Evolutionary conservation across 2,797 vertebrate species (phyloP).

Genomic region (Borostomias antarcticus): DNA sequence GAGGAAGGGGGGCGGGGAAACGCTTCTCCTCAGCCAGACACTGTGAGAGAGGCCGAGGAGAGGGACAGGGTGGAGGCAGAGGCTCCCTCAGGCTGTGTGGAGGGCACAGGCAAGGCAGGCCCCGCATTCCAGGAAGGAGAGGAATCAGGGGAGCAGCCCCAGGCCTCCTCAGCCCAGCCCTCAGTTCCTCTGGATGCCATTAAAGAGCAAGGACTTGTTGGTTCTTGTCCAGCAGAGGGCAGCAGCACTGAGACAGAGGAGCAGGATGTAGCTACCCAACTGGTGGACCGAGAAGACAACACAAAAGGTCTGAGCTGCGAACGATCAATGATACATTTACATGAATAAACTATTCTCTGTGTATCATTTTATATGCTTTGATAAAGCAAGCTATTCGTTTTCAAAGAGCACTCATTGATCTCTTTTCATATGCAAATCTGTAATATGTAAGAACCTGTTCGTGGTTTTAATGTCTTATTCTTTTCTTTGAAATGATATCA

Average conservation of each 20-base stretch:
- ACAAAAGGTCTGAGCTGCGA: constrained; percentile 41
- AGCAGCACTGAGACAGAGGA: constrained; percentile 26
- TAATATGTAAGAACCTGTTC: background rate
- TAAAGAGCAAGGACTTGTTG: constrained; percentile 38
- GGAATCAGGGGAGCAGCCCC: constrained; percentile 24
- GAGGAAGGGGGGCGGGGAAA: constrained; percentile 27
- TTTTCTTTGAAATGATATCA: constrained; percentile 15
- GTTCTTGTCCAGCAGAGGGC: constrained; percentile 9
- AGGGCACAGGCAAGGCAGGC: constrained; percentile 1
- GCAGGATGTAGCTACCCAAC: background rate
- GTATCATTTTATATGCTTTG: no score
- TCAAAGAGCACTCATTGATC: background rate
- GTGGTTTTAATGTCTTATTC: background rate
- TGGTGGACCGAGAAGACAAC: constrained; percentile 31
- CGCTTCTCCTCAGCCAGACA: background rate
- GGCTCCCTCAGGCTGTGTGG: constrained; percentile 15
- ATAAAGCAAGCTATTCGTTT: background rate
- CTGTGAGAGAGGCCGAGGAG: constrained; percentile 37
- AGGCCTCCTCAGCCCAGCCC: constrained; percentile 29
- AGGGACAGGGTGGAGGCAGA: constrained; percentile 46
- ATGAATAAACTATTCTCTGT: constrained; percentile 16
- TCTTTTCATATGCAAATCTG: no score
- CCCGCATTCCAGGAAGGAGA: constrained; percentile 18
- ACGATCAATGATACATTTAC: constrained; percentile 30
- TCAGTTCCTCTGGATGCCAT: constrained; percentile 24